These are phyloP conservation scores for Zhengitettix transpicula DNA, from an alignment of 2,888 invertebrate species.

Conservation along the genomic window DNA sequence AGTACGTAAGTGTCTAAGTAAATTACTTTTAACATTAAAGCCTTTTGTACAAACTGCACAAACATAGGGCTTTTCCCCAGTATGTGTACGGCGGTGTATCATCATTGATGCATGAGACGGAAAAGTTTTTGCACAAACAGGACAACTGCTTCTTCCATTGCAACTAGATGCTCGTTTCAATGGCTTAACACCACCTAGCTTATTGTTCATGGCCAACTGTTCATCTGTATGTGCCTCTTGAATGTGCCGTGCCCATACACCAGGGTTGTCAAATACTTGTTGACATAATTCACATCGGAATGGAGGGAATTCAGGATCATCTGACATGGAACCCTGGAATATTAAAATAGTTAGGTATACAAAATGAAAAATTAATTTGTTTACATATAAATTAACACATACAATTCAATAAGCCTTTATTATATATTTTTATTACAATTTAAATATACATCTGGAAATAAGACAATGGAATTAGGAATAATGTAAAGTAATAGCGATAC, in stretches of 20 bases:
- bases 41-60: conserved; percentile 61
- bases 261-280: conserved; percentile 65
- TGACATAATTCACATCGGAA: conserved; percentile 70
- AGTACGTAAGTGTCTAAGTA: conserved; percentile 54
- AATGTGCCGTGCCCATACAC: conserved; percentile 69
- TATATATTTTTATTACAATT: too few relatives aligned
- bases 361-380: too few relatives aligned
- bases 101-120: conserved; percentile 66
- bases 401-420: too few relatives aligned
- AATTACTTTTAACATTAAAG: conserved; percentile 62
- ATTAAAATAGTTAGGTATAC: too few relatives aligned
- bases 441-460: too few relatives aligned
- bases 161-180: background rate
- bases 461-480: too few relatives aligned
- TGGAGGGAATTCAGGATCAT: conserved; percentile 32
- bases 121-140: conserved; percentile 54
- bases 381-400: too few relatives aligned
- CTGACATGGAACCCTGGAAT: background rate
- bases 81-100: conserved; percentile 59
- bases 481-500: too few relatives aligned
- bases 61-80: conserved; percentile 55
- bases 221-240: conserved; percentile 64
- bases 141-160: conserved; percentile 26
- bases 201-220: conserved; percentile 52
- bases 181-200: conserved; percentile 17